Evolutionary conservation across 2,888 invertebrate genomes (phyloP).

Genomic region (Linhomoeus sp.): DNA sequence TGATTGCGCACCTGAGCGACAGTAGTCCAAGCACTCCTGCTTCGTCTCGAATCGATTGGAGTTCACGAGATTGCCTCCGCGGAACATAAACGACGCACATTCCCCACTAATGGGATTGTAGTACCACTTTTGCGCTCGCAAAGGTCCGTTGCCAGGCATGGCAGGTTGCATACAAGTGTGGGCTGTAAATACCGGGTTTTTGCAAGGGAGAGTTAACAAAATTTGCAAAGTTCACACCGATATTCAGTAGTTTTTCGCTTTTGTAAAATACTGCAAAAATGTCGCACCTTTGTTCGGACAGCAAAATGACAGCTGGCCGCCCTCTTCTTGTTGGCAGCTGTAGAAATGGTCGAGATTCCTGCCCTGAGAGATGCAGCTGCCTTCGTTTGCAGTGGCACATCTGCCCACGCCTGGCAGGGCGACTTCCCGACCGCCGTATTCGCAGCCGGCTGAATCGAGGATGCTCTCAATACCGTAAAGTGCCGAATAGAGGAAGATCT

Average conservation of each 20-base stretch:
- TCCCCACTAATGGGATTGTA: constrained; percentile 5
- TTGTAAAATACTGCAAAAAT: background rate
- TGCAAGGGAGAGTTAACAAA: too few species aligned
- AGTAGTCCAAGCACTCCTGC: constrained; percentile 7
- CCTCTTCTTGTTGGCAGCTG: constrained; percentile 7
- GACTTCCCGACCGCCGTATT: too few species aligned
- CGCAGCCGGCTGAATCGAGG: too few species aligned
- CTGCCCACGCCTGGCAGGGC: too few species aligned
- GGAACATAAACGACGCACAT: constrained; percentile 7
- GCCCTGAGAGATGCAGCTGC: constrained; percentile 4
- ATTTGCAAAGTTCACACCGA: background rate
- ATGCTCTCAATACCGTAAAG: too few species aligned
- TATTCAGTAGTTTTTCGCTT: background rate
- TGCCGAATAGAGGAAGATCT: too few species aligned
- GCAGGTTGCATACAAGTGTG: constrained; percentile 7
- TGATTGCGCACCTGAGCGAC: too few species aligned
- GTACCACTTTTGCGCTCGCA: constrained; percentile 5
- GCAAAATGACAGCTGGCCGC: constrained; percentile 1
- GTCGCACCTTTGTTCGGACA: constrained; percentile 6
- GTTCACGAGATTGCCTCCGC: constrained; percentile 7
- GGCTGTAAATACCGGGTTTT: too few species aligned
- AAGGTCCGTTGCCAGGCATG: constrained; percentile 8
- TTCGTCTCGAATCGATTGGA: constrained; percentile 7
- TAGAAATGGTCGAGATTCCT: constrained; percentile 6
- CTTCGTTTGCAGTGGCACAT: too few species aligned